Percentiles rank a stretch among this genome's conserved stretches.
These are phyloP conservation scores for Entomobrya proxima DNA, from an alignment of 2,888 invertebrate genomes.

Conservation along the genomic window DNA sequence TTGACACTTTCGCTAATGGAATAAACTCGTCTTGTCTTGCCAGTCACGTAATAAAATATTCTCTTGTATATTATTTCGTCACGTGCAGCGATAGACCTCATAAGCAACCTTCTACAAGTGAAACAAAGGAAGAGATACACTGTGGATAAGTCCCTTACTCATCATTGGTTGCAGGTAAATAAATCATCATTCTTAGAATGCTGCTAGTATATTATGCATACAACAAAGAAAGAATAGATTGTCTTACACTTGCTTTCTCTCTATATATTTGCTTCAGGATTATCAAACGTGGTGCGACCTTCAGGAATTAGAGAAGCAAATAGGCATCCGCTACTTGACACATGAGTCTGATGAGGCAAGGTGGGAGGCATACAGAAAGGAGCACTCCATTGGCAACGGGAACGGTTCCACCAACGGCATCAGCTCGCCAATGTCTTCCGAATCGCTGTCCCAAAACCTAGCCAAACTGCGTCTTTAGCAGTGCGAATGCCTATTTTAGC, in stretches of 20 bases:
- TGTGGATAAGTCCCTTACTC: slow-evolving; percentile 95
- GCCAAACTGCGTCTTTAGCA: slow-evolving; percentile 74
- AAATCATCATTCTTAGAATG: neutral
- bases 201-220: neutral
- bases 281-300: slow-evolving; percentile 97
- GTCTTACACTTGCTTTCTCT: neutral
- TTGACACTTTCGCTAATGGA: neutral
- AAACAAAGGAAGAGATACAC: slow-evolving; percentile 96
- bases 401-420: slow-evolving; percentile 71
- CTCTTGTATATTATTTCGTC: slow-evolving; percentile 58
- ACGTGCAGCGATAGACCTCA: slow-evolving; percentile 94
- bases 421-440: slow-evolving; percentile 68
- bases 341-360: slow-evolving; percentile 90
- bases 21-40: neutral
- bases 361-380: slow-evolving; percentile 84
- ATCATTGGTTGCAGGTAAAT: slow-evolving; percentile 94
- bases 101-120: slow-evolving; percentile 97
- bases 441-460: slow-evolving; percentile 71
- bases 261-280: slow-evolving; percentile 80
- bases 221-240: neutral
- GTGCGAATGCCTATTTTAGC: slow-evolving; percentile 74
- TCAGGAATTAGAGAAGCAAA: slow-evolving; percentile 88
- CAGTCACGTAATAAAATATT: neutral
- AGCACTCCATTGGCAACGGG: slow-evolving; percentile 76
- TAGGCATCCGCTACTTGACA: slow-evolving; percentile 89